Evolutionary conservation across 2,888 invertebrate genomes (phyloP).

Genomic region (Bruchidius siliquastri): DNA sequence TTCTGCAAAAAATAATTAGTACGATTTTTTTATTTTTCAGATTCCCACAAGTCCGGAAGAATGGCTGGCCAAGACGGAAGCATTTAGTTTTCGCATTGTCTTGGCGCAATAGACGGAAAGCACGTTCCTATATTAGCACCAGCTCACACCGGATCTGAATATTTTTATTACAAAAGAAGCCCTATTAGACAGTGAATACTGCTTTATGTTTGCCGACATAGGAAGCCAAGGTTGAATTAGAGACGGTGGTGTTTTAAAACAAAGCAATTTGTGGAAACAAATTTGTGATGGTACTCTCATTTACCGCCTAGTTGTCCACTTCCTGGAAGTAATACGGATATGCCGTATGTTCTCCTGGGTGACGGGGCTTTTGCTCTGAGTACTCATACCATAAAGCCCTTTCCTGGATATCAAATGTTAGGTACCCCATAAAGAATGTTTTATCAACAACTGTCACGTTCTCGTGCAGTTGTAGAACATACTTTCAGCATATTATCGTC

Average conservation of each 20-base stretch:
- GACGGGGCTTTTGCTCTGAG: slow-evolving; percentile 17
- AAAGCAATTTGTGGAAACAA: slow-evolving; percentile 12
- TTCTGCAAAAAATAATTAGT: too few species aligned
- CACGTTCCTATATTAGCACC: slow-evolving; percentile 32
- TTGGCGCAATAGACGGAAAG: slow-evolving; percentile 38
- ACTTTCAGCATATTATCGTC: slow-evolving; percentile 13
- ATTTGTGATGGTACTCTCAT: slow-evolving; percentile 12
- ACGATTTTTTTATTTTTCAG: slow-evolving; percentile 7
- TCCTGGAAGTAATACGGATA: slow-evolving; percentile 1
- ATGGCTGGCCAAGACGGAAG: slow-evolving; percentile 9
- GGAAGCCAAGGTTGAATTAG: slow-evolving; percentile 34
- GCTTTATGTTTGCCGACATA: slow-evolving; percentile 35
- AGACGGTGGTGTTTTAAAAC: slow-evolving; percentile 32
- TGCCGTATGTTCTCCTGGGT: slow-evolving; percentile 12
- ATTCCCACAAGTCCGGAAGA: slow-evolving; percentile 10
- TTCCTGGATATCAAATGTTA: slow-evolving; percentile 9
- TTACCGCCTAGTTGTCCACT: slow-evolving; percentile 10
- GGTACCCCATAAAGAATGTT: slow-evolving; percentile 3
- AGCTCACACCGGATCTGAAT: slow-evolving; percentile 26
- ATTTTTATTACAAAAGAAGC: slow-evolving; percentile 36
- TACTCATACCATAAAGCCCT: slow-evolving; percentile 24
- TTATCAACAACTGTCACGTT: slow-evolving; percentile 9
- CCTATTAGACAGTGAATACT: slow-evolving; percentile 39
- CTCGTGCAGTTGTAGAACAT: slow-evolving; percentile 11
- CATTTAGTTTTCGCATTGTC: slow-evolving; percentile 29